Percentiles rank a stretch among this genome's conserved stretches.
Evolutionary conservation across 1,140 invertebrate species (phyloP).

Genomic region (Drosophila busckii): DNA sequence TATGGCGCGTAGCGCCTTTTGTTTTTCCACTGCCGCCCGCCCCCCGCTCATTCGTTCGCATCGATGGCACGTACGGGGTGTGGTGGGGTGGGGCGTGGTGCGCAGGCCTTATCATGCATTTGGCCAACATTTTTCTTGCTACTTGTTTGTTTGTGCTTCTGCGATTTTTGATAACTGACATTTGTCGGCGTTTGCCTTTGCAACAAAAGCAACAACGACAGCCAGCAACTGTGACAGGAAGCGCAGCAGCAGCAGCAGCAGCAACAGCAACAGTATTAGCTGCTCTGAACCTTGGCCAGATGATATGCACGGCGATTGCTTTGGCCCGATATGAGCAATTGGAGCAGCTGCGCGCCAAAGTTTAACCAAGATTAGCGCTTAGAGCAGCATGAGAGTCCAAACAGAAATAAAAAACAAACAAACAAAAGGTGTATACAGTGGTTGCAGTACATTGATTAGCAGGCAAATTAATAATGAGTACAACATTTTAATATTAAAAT

Average conservation of each 20-base stretch:
- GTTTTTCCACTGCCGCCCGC: conserved; percentile 27
- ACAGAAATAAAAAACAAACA: background rate
- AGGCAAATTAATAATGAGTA: no score
- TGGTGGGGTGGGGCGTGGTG: conserved; percentile 48
- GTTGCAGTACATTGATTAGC: no score
- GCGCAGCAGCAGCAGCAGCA: background rate
- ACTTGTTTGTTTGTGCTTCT: conserved; percentile 65
- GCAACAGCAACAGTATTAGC: conserved; percentile 19
- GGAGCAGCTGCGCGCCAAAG: conserved; percentile 7
- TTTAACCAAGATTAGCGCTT: conserved; percentile 6
- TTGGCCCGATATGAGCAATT: conserved; percentile 14
- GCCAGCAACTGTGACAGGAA: background rate
- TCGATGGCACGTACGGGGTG: background rate
- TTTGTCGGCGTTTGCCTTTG: conserved; percentile 47
- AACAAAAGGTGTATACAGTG: background rate
- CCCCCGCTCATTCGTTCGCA: background rate
- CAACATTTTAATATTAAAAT: no score
- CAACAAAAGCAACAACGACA: background rate
- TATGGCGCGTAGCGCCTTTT: conserved; percentile 60
- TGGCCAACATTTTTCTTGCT: conserved; percentile 63
- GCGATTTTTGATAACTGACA: conserved; percentile 66
- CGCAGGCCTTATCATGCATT: conserved; percentile 48
- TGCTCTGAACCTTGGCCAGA: conserved; percentile 23
- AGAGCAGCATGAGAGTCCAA: background rate
- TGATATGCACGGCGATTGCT: conserved; percentile 24